Conservation (phyloP, 2,113 vertebrate genomes). For the Lucifuga dentata region DNA sequence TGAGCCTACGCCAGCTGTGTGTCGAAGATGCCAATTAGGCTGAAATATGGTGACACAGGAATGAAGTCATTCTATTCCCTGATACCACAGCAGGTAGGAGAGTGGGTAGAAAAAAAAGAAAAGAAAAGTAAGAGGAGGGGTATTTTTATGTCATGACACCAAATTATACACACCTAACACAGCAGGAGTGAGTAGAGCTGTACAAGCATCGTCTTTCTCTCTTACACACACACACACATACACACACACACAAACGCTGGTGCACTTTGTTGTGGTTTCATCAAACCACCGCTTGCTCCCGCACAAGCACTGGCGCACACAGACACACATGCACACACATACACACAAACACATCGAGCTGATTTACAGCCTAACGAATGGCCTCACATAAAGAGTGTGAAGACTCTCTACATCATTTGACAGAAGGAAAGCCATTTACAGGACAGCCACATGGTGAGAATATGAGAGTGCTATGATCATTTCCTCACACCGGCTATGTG, state of each 20-base stretch:
- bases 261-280: too few species aligned
- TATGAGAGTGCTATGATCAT: conserved; percentile 35
- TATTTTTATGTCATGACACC: conserved; percentile 10
- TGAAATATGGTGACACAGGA: conserved; percentile 8
- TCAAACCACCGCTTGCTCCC: too few species aligned
- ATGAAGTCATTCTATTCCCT: conserved; percentile 13
- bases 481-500: conserved; percentile 6
- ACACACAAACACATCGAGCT: background rate
- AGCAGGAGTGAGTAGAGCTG: background rate
- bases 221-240: background rate
- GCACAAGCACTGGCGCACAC: background rate
- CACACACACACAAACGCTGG: background rate
- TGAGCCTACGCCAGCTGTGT: conserved; percentile 36
- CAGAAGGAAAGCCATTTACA: conserved; percentile 5
- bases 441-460: conserved; percentile 29
- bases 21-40: conserved; percentile 54
- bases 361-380: conserved; percentile 18
- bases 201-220: conserved; percentile 19
- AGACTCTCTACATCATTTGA: conserved; percentile 9
- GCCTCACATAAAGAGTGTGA: conserved; percentile 7
- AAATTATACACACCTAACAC: background rate
- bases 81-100: background rate
- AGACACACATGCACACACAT: background rate
- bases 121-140: too few species aligned
- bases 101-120: background rate